Percentiles rank a stretch among this genome's conserved stretches.
Conservation (phyloP, 53 echinoderm and acorn worm genomes). For the Pentamera pediparva region DNA sequence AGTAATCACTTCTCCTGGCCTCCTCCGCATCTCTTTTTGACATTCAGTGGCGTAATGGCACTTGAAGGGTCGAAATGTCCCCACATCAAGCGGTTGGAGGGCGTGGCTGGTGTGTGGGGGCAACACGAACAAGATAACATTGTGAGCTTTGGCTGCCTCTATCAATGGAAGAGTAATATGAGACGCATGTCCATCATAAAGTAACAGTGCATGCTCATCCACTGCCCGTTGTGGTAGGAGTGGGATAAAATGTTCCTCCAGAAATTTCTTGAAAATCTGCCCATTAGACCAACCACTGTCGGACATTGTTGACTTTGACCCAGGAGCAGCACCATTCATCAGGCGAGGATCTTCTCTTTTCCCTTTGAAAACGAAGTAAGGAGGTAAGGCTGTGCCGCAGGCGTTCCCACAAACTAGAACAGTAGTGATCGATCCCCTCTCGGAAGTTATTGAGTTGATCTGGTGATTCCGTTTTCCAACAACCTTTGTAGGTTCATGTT, state of each 20-base stretch:
- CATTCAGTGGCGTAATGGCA: background rate
- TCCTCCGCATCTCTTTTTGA: background rate
- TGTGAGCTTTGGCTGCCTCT: background rate
- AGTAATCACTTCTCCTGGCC: background rate
- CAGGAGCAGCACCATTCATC: background rate
- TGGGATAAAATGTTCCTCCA: constrained; percentile 19
- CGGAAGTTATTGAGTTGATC: constrained; percentile 10
- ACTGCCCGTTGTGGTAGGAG: background rate
- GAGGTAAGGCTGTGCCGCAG: constrained; percentile 11
- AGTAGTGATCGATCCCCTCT: constrained; percentile 9
- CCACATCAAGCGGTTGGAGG: background rate
- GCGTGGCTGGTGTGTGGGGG: too few species aligned
- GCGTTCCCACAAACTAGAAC: constrained; percentile 34
- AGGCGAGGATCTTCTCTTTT: background rate
- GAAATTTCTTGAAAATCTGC: background rate
- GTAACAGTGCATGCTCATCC: constrained; percentile 7
- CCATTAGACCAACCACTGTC: constrained; percentile 24
- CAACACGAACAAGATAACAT: too few species aligned
- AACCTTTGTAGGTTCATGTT: constrained; percentile 21
- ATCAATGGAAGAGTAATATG: background rate
- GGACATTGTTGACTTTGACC: constrained; percentile 10
- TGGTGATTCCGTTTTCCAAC: background rate
- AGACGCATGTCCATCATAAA: too few species aligned
- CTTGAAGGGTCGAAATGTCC: background rate
- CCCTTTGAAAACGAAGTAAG: constrained; percentile 19